A percentile compares a stretch with the other conserved stretches of the same genome.
Conservation (phyloP, 2,797 vertebrate genomes). For the Anomalospiza imberbis region DNA sequence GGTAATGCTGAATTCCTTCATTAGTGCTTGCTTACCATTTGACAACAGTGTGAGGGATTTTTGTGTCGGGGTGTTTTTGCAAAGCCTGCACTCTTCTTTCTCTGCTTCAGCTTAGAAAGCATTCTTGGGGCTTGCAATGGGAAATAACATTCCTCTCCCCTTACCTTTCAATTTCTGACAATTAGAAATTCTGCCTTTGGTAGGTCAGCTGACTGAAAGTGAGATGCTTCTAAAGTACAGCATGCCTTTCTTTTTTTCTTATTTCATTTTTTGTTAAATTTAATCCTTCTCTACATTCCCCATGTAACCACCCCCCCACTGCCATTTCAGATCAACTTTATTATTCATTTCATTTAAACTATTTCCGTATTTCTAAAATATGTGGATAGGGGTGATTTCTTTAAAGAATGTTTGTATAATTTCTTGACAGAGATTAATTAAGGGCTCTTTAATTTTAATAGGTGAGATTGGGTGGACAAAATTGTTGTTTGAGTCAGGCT, state of each 20-base stretch:
- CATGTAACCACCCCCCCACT: background rate
- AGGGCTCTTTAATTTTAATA: background rate
- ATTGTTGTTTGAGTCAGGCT: background rate
- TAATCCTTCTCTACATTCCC: background rate
- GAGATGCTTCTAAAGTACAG: background rate
- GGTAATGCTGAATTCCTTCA: constrained; percentile 80
- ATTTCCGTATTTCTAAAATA: background rate
- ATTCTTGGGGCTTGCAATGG: constrained; percentile 21
- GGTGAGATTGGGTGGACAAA: background rate
- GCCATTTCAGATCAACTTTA: background rate
- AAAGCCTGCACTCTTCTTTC: constrained; percentile 24
- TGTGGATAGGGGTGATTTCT: background rate
- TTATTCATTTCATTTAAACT: background rate
- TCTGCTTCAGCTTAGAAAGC: constrained; percentile 40
- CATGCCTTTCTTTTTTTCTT: background rate
- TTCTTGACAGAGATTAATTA: background rate
- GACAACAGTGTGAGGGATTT: constrained; percentile 28
- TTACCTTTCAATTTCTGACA: constrained; percentile 6
- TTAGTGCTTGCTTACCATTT: constrained; percentile 53
- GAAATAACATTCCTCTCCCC: background rate
- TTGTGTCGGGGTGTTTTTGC: background rate
- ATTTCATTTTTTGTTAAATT: background rate
- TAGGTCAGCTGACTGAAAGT: background rate
- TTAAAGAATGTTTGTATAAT: background rate
- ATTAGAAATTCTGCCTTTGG: constrained; percentile 7